Evolutionary conservation across 2,113 vertebrate genomes (phyloP).

Genomic region (Ceyx melanurus): DNA sequence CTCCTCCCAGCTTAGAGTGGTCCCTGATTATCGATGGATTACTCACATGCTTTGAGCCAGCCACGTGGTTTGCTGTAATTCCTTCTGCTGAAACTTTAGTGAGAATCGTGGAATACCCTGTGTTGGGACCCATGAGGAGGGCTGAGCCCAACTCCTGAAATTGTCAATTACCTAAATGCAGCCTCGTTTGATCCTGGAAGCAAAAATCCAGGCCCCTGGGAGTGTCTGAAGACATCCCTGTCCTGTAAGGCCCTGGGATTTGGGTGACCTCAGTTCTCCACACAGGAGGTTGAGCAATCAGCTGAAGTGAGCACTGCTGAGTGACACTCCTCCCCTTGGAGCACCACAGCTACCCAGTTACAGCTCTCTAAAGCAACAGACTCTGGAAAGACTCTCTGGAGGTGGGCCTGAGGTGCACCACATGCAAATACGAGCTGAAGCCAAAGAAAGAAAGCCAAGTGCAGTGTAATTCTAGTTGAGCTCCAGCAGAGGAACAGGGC

Average conservation of each 20-base stretch:
- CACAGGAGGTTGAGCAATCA: background rate
- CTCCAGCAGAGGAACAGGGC: background rate
- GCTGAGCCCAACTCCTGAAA: background rate
- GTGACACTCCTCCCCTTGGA: background rate
- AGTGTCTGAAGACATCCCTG: background rate
- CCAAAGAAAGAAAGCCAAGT: background rate
- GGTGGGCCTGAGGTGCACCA: background rate
- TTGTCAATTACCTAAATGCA: background rate
- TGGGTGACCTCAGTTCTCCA: rapidly evolving
- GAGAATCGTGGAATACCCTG: background rate
- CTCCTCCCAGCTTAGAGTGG: background rate
- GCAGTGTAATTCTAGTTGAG: background rate
- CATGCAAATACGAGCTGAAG: background rate
- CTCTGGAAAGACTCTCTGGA: background rate
- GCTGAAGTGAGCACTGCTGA: background rate
- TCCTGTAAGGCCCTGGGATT: background rate
- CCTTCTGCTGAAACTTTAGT: background rate
- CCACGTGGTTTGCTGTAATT: background rate
- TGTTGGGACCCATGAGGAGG: background rate
- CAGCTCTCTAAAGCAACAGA: background rate
- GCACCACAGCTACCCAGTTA: background rate
- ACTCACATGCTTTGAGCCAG: background rate
- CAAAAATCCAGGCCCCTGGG: background rate
- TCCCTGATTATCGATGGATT: background rate
- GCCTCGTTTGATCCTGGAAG: background rate